A percentile compares a stretch with the other conserved stretches of the same genome.
phyloP scores from a whole-genome alignment of 2,888 invertebrate genomes.

The Eupithecia tripunctaria region DNA sequence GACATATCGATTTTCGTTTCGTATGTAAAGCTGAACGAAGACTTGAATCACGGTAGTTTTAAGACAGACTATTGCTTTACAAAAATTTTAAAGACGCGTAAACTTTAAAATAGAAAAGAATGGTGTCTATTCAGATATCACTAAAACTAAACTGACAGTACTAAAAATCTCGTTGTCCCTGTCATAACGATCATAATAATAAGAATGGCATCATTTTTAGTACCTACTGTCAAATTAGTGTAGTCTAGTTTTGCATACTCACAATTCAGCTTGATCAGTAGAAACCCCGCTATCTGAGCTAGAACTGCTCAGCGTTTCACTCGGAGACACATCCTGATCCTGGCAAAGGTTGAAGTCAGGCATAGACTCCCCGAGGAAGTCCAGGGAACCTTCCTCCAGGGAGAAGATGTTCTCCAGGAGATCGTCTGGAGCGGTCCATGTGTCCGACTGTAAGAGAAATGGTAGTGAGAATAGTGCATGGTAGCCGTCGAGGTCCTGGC shows the following conservation, averaged over 20 bases:
- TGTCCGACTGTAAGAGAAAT: slow-evolving; percentile 63
- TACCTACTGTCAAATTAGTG: no score
- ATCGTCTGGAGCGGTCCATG: slow-evolving; percentile 83
- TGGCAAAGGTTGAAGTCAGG: slow-evolving; percentile 72
- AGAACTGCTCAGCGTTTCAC: slow-evolving; percentile 74
- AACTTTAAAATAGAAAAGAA: no score
- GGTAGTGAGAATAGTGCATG: neutral
- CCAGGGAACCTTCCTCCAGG: slow-evolving; percentile 85
- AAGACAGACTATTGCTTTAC: no score
- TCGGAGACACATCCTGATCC: slow-evolving; percentile 61
- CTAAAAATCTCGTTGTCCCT: no score
- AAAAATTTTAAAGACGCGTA: no score
- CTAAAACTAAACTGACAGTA: no score
- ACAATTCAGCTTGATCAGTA: slow-evolving; percentile 85
- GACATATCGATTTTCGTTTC: no score
- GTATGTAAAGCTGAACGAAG: no score
- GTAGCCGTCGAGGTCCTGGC: neutral
- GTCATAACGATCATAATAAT: no score
- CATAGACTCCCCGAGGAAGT: slow-evolving; percentile 84
- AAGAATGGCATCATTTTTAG: no score
- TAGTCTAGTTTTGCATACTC: slow-evolving; percentile 55
- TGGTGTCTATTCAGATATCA: no score
- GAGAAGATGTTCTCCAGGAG: slow-evolving; percentile 89
- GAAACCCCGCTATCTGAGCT: slow-evolving; percentile 89
- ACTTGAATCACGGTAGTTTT: no score